Percentiles rank a stretch among this genome's conserved stretches.
Conservation (phyloP, 2,113 vertebrate species). For the Equus quagga region DNA sequence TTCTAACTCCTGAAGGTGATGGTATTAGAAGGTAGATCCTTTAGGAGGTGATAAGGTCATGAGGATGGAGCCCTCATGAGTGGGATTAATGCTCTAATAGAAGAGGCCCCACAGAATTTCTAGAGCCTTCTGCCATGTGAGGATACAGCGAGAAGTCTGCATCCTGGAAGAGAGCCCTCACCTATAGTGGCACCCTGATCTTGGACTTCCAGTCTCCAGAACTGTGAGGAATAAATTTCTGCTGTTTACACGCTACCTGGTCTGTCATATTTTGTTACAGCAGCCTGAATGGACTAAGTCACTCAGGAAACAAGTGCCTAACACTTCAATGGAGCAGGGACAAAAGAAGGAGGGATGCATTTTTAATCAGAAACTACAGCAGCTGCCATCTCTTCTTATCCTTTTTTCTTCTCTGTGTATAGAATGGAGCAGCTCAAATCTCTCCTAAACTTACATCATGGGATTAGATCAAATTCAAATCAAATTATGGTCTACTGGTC, state of each 20-base stretch:
- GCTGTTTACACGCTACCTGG: background rate
- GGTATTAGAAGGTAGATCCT: background rate
- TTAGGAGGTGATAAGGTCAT: background rate
- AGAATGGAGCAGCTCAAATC: background rate
- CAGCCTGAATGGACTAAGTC: background rate
- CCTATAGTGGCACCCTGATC: background rate
- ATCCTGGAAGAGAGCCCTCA: background rate
- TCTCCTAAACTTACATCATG: background rate
- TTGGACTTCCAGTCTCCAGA: background rate
- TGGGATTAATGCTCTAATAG: background rate
- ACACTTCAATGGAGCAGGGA: rapidly evolving
- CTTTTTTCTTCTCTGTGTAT: background rate
- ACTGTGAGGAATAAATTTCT: background rate
- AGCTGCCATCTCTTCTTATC: background rate
- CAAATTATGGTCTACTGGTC: background rate
- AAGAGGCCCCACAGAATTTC: too few relatives aligned
- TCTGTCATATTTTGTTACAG: background rate
- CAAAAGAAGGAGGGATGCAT: rapidly evolving
- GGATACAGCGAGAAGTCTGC: too few relatives aligned
- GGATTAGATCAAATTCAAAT: background rate
- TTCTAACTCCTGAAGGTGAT: background rate
- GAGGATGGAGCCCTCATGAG: background rate
- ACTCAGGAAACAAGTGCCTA: background rate
- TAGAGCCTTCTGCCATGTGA: background rate
- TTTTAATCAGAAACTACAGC: background rate